phyloP scores from a whole-genome alignment of 2,888 invertebrate genomes.

The Ophion ventricosus region DNA sequence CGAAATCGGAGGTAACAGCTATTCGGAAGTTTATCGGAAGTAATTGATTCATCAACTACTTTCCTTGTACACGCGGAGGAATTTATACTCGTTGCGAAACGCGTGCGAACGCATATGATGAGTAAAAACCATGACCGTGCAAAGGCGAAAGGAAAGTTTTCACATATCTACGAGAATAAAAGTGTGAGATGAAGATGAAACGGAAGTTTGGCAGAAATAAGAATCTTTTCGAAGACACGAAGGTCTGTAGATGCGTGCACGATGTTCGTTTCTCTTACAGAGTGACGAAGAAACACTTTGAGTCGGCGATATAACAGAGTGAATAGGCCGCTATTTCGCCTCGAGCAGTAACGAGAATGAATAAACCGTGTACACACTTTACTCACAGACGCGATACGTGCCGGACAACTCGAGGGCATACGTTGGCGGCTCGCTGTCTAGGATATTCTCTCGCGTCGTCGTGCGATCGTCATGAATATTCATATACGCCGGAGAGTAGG shows the following conservation, averaged over 20 bases:
- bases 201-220: background rate
- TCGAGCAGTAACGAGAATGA: slow-evolving; percentile 23
- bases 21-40: slow-evolving; percentile 5
- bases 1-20: no score
- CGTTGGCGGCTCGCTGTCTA: slow-evolving; percentile 64
- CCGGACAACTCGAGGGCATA: slow-evolving; percentile 35
- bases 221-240: background rate
- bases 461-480: slow-evolving; percentile 61
- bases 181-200: background rate
- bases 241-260: background rate
- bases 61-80: slow-evolving; percentile 9
- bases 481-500: slow-evolving; percentile 36
- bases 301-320: slow-evolving; percentile 4
- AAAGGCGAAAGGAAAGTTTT: slow-evolving; percentile 10
- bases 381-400: slow-evolving; percentile 34
- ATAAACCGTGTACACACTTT: slow-evolving; percentile 30
- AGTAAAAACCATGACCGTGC: slow-evolving; percentile 13
- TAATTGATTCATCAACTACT: slow-evolving; percentile 59
- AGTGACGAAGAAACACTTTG: background rate
- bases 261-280: background rate
- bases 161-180: background rate
- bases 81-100: background rate
- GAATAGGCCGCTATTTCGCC: slow-evolving; percentile 31
- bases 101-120: slow-evolving; percentile 17
- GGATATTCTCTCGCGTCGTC: slow-evolving; percentile 39